Evolutionary conservation across 2,113 vertebrate species (phyloP), one percentile per base, ranked within the genome.

Genomic region (Mormoops blainvillei): DNA sequence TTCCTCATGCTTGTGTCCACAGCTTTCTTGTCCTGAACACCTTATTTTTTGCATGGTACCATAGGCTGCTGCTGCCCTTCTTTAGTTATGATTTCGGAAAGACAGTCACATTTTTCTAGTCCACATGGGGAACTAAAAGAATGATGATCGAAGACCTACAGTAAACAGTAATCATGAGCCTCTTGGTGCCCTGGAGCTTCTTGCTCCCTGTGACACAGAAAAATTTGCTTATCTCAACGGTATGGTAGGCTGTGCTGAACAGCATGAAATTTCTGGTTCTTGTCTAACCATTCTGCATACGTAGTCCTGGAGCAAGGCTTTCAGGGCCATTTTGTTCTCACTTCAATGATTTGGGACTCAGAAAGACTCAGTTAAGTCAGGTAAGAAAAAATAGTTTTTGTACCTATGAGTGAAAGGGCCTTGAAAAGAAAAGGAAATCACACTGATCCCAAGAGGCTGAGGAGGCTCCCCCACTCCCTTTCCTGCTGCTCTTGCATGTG

Each of bases 1-100:
- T 96, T 97, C 90, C 91, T 89, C 11, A 7, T 95, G 97, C 98
- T 97, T 94, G 5, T 97, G 80, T 97, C 97, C 83, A 13, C 90
- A 92, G 89, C 96, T 95, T 97, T 97, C 86, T 95, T 95, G 97
- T 96, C 97, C 97, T 95, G 96, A 95, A 97, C 94, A 31, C 93
- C 97, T 98, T 97, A 58, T 80, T 97, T 98, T 93, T 95, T 98
- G 98, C 98, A 98, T 98, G 98, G 94, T 98, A 82, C 97, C 92
- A 94, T 96, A 97, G 87, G 97, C 97, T 97, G 94, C 96, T 88
- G 95, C 92, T 98, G 94, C 96, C 97, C 94, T 97, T 95, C 92
- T 95, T 97, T 74, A 95, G 89, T 94, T 98, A 88, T 97, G 85
- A 93, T 98, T 98, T 97, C 97, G 97, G 80, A 91, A 88, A 94